Conservation (phyloP, 2,888 invertebrate species). For the Caenorhabditis becei region DNA sequence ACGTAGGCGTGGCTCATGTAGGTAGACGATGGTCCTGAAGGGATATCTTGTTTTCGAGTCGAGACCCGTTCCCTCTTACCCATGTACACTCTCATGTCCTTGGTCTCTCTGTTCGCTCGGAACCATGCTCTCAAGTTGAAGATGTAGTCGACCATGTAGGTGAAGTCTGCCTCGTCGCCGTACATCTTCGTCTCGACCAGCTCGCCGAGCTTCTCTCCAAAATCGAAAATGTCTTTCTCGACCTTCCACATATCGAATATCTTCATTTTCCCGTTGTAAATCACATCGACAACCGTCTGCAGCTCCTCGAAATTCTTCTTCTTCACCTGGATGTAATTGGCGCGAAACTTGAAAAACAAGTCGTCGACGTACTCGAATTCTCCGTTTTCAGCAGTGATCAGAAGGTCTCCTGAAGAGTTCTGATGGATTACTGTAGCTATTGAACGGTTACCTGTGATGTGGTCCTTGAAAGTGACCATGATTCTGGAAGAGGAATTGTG, state of each 20-base stretch:
- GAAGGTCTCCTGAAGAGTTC: conserved; percentile 20
- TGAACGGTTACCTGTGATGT: conserved; percentile 16
- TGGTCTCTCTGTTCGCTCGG: conserved; percentile 33
- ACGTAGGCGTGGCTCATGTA: conserved; percentile 45
- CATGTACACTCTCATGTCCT: conserved; percentile 35
- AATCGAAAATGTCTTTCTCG: conserved; percentile 48
- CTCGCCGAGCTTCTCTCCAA: conserved; percentile 48
- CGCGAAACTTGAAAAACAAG: conserved; percentile 45
- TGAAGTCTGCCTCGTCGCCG: conserved; percentile 40
- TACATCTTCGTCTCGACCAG: conserved; percentile 47
- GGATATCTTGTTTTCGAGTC: too few species aligned
- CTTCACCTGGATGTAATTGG: conserved; percentile 38
- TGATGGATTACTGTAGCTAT: background rate
- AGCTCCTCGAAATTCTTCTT: conserved; percentile 7
- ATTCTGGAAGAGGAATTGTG: conserved; percentile 4
- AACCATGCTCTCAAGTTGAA: conserved; percentile 55
- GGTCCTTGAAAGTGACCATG: conserved; percentile 47
- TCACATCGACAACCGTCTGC: conserved; percentile 38
- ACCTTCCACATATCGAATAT: conserved; percentile 54
- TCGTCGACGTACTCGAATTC: conserved; percentile 32
- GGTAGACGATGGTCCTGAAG: conserved; percentile 48
- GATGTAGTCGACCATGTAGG: conserved; percentile 49
- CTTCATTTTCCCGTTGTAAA: conserved; percentile 36
- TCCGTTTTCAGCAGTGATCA: conserved; percentile 40
- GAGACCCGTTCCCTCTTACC: conserved; percentile 17